Percentiles rank a stretch among this genome's conserved stretches.
Conservation (phyloP, 2,113 vertebrate species). For the Acrocephalus arundinaceus region DNA sequence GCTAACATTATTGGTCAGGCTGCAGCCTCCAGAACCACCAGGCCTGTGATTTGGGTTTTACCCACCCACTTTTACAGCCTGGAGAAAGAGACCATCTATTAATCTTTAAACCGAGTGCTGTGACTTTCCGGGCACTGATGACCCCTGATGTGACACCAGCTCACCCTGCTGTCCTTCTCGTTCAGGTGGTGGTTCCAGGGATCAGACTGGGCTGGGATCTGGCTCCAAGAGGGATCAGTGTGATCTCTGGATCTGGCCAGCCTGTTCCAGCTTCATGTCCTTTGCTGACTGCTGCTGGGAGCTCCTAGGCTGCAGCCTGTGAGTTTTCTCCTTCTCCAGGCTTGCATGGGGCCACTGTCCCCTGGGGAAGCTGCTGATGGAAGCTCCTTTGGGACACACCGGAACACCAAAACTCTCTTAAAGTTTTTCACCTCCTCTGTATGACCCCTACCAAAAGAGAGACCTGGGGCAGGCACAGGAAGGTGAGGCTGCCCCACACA, state of each 20-base stretch:
- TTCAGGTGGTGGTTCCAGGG: neutral
- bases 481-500: rapidly evolving
- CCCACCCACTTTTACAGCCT: neutral
- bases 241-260: neutral
- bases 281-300: neutral
- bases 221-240: neutral
- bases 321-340: neutral
- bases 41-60: neutral
- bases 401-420: neutral
- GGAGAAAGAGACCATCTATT: neutral
- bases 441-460: neutral
- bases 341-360: rapidly evolving
- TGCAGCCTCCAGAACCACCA: neutral
- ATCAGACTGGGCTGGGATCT: neutral
- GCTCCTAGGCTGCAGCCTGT: neutral
- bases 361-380: neutral
- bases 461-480: neutral
- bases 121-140: neutral
- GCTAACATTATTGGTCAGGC: rapidly evolving
- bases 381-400: rapidly evolving
- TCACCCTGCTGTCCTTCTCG: neutral
- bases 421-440: neutral
- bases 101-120: slow-evolving; percentile 17
- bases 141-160: neutral
- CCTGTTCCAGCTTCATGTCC: neutral